These are phyloP conservation scores for Brachyrhaphis roseni DNA, from an alignment of 2,797 vertebrate species.

Conservation along the genomic window DNA sequence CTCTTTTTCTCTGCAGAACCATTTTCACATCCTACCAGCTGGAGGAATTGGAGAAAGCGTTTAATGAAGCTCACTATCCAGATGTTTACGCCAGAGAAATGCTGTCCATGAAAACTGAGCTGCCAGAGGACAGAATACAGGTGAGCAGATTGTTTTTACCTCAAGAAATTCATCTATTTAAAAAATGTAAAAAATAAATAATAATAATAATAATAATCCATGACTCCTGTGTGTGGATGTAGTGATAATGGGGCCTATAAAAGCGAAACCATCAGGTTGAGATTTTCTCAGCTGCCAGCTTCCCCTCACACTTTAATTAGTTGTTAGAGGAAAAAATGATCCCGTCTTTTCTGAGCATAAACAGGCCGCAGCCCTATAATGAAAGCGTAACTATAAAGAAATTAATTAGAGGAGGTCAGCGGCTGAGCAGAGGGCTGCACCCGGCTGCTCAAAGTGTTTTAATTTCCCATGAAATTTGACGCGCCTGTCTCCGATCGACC, in stretches of 20 bases:
- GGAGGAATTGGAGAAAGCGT: conserved; percentile 97
- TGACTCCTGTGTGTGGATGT: background rate
- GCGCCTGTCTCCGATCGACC: conserved; percentile 97
- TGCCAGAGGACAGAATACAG: conserved; percentile 99
- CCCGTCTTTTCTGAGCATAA: conserved; percentile 61
- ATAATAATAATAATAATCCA: too few relatives aligned
- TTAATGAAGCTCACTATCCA: conserved; percentile 97
- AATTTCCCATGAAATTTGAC: conserved; percentile 99
- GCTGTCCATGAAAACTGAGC: conserved; percentile 97
- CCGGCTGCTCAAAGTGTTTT: conserved; percentile 86
- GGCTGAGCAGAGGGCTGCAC: conserved; percentile 89
- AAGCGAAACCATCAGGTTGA: background rate
- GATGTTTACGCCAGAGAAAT: conserved; percentile 97
- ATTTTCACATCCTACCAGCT: conserved; percentile 98
- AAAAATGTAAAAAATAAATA: background rate
- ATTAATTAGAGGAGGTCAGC: conserved; percentile 96
- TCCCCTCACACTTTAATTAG: conserved; percentile 90
- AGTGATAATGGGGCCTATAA: background rate
- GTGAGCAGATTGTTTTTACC: conserved; percentile 61
- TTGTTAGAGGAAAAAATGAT: conserved; percentile 89
- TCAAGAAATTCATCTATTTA: background rate
- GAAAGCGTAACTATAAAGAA: conserved; percentile 86
- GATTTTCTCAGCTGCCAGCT: conserved; percentile 85
- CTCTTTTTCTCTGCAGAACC: conserved; percentile 82
- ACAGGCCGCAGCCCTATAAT: conserved; percentile 72